Evolutionary conservation across 2,797 vertebrate genomes (phyloP), one percentile per base, ranked within the genome.

Genomic region (Chelonia mydas): DNA sequence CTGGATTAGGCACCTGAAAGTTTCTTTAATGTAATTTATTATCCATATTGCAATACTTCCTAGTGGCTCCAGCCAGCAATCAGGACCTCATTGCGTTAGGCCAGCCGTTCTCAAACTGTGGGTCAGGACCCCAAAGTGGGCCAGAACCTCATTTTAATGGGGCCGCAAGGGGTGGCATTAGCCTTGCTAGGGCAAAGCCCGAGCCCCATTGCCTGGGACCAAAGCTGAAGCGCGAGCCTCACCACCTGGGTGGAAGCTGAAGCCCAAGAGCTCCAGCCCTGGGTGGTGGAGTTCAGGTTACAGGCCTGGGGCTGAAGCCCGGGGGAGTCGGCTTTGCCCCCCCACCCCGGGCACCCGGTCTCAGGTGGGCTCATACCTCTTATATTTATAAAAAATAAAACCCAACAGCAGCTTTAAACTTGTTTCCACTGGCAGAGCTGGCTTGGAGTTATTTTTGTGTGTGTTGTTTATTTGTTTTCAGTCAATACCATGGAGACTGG

Each of bases 51-150:
- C 59, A 55, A 1, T 21, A 84, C 8, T 93, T 54, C 47, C 19
- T 54, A 57, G 4, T 27, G 82, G 92, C 95, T 95, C 93, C 84
- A 95, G 90, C 93, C 92, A 94, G 92, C 95, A 94, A 95, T 95
- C 90, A 85, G 86, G 90, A 91, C 77, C 82, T 89, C 87, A 88
- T 80, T 55, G 87, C 93, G 95, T 72, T 92, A 94, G 92, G 95
- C 94, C 53, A 54, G 23, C 3, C 3, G 53, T 23, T 54, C 21
- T 54, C 53, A 23, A 54, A 54, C 21, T 54, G 53, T 54, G 19
- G 19, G 51, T 21, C 19, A 19, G 51, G 51, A 53, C 19, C 19
- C 51, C 51, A 53, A 53, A 53, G 19, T 53, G 19, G 8, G 19
- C 23, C 53, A 9, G 21, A 21, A 54, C 21, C 53, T 8, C 21